Evolutionary conservation across 2,888 invertebrate species (phyloP), one percentile per base, ranked within the genome.

Genomic region (Meteorus cinctellus): DNA sequence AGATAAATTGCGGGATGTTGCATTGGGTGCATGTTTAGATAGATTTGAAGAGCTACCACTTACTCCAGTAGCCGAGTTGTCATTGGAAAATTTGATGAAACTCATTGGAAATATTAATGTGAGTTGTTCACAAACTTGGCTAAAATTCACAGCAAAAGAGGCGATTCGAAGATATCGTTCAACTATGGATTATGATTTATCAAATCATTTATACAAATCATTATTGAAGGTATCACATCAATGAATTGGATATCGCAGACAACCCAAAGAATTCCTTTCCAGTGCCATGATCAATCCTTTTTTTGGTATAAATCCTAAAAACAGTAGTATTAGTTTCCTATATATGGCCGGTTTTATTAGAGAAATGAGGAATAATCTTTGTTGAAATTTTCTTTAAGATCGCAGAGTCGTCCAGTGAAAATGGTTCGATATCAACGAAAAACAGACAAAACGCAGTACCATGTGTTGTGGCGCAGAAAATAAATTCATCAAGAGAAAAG

Each of bases 51-150:
- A 85, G 45, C 62, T 87, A 14, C 81, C 86, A 4, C 2, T 77
- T 4, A 12, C 66, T 8, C 76, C 66, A 1, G 66, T 87, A 2
- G 8, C 81, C 0, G 66, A 78, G 68, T 69, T 84, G 55, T 71
- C 77, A 55, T 68, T 70, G 45, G 31, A 80, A n/a, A 79, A 83
- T 74, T 80, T 87, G 66, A 62, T 78, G 14, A 80, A 79, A 27
- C 75, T 87, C 36, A 36, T 86, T 31, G 72, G 80, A n/a, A 86
- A 85, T 70, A 76, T 81, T 29, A 86, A 86, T 72, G 34, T 82
- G 14, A 80, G 77, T 76, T 79, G 80, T 72, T 72, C 79, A 4
- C 34, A 36, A 0, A 72, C 76, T 1, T 76, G 81, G 63, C 34
- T 84, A 16, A 5, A n/a, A 0, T 19, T 51, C 34, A 12, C 82